Conservation (phyloP, 1,140 invertebrate species). For the Leptopilina clavipes region DNA sequence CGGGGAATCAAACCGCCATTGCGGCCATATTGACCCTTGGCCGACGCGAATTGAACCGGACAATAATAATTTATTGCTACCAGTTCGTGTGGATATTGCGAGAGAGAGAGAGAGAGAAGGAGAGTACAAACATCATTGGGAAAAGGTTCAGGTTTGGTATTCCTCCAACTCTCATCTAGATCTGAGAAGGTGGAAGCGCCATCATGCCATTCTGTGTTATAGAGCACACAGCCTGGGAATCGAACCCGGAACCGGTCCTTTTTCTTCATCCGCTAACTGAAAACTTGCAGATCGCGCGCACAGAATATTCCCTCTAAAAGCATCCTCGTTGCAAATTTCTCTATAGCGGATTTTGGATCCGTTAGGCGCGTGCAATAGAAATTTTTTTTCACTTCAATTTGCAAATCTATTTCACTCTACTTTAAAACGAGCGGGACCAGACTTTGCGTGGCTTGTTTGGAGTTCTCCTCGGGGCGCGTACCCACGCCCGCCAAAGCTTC, state of each 20-base stretch:
- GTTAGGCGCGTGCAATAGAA: conserved; percentile 59
- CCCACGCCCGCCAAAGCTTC: conserved; percentile 53
- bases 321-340: conserved; percentile 56
- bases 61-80: conserved; percentile 69
- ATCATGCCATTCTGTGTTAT: conserved; percentile 55
- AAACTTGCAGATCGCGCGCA: conserved; percentile 43
- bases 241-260: conserved; percentile 65
- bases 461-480: conserved; percentile 61
- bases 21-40: conserved; percentile 45
- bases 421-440: conserved; percentile 41
- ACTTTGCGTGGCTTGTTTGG: conserved; percentile 56
- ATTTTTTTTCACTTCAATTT: conserved; percentile 48
- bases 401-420: conserved; percentile 40
- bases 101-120: neutral
- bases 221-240: conserved; percentile 60
- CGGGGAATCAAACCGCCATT: conserved; percentile 39
- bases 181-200: conserved; percentile 58
- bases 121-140: conserved; percentile 41
- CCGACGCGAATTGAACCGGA: conserved; percentile 62
- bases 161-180: conserved; percentile 64
- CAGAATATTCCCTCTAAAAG: no score
- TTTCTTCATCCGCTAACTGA: conserved; percentile 54
- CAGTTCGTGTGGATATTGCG: conserved; percentile 55
- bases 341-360: conserved; percentile 47
- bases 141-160: conserved; percentile 47